Evolutionary conservation across 2,888 invertebrate genomes (phyloP).

Genomic region (Polyploca ridens): DNA sequence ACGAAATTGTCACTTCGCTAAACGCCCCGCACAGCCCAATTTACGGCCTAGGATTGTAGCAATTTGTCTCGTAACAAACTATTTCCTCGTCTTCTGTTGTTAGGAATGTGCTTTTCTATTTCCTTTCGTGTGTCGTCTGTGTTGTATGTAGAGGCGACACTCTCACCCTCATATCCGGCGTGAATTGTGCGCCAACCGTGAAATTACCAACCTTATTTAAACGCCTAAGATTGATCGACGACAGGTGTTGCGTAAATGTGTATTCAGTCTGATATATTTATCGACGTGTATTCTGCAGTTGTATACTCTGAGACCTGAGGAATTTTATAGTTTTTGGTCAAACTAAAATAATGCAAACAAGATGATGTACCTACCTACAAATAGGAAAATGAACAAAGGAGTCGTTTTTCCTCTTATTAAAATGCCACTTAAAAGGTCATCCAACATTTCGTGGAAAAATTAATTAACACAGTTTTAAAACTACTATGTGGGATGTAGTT

Average conservation of each 20-base stretch:
- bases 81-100: constrained; percentile 32
- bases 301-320: no score
- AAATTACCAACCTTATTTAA: constrained; percentile 39
- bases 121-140: constrained; percentile 30
- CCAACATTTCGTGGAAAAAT: no score
- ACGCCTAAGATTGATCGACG: constrained; percentile 38
- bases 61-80: constrained; percentile 30
- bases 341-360: no score
- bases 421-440: no score
- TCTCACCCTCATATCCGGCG: constrained; percentile 37
- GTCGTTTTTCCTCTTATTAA: no score
- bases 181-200: constrained; percentile 30
- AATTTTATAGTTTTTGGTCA: no score
- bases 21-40: constrained; percentile 23
- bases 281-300: not conserved
- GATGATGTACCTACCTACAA: no score
- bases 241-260: constrained; percentile 22
- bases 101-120: constrained; percentile 42
- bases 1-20: constrained; percentile 9
- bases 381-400: no score
- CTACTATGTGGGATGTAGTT: no score
- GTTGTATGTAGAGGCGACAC: constrained; percentile 22
- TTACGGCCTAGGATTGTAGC: constrained; percentile 20
- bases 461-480: no score
- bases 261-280: not conserved